phyloP scores from a whole-genome alignment of 2,113 vertebrate genomes.

The Catagonus wagneri region DNA sequence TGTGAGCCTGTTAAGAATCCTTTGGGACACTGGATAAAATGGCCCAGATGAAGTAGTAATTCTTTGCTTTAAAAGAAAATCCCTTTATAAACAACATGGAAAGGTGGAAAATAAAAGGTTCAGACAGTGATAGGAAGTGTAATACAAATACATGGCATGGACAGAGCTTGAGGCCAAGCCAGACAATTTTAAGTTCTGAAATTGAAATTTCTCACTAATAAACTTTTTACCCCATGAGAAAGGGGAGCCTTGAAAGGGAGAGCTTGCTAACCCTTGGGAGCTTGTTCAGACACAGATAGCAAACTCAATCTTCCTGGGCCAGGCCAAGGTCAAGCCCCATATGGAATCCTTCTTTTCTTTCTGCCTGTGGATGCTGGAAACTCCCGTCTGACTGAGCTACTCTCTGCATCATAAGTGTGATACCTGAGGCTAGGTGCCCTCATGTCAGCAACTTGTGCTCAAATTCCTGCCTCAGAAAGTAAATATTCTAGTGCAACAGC shows the following conservation, averaged over 20 bases:
- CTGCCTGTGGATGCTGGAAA: slow-evolving; percentile 60
- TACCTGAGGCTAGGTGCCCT: neutral
- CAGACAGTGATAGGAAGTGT: neutral
- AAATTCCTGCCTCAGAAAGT: neutral
- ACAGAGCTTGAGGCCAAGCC: slow-evolving; percentile 45
- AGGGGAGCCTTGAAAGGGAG: slow-evolving; percentile 34
- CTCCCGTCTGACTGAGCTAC: slow-evolving; percentile 1
- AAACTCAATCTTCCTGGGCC: slow-evolving; percentile 71
- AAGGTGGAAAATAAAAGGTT: slow-evolving; percentile 4
- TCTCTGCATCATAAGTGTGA: slow-evolving; percentile 52
- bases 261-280: slow-evolving; percentile 48
- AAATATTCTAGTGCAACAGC: neutral
- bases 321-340: slow-evolving; percentile 45
- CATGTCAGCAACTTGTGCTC: neutral
- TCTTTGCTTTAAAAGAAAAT: slow-evolving; percentile 56
- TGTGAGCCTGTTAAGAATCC: neutral
- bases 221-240: slow-evolving; percentile 73
- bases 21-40: slow-evolving; percentile 3
- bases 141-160: slow-evolving; percentile 10
- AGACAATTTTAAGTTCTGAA: slow-evolving; percentile 73
- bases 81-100: slow-evolving; percentile 39
- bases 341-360: slow-evolving; percentile 55
- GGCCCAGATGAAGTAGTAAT: neutral
- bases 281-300: slow-evolving; percentile 62
- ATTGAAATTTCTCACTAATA: slow-evolving; percentile 79